Conservation (phyloP, 1,140 invertebrate genomes). For the Lordiphosa collinella region DNA sequence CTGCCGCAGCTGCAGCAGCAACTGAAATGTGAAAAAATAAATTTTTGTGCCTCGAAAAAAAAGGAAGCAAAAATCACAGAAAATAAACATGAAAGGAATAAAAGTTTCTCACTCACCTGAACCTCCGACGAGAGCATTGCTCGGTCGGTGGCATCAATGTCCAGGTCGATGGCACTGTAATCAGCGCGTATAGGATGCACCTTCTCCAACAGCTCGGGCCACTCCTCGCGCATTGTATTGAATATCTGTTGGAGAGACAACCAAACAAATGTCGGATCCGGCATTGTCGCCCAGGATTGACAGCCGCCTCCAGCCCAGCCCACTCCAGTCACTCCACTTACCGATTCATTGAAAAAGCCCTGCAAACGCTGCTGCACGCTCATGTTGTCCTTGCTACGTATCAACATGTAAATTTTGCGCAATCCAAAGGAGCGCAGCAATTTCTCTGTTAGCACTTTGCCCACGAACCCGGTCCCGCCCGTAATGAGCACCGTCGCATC, state of each 20-base stretch:
- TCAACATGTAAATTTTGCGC: constrained; percentile 88
- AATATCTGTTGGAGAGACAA: constrained; percentile 83
- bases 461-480: constrained; percentile 91
- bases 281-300: constrained; percentile 37
- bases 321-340: constrained; percentile 74
- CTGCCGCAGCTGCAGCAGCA: constrained; percentile 16
- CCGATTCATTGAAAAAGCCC: constrained; percentile 83
- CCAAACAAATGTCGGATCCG: constrained; percentile 11
- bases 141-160: constrained; percentile 81
- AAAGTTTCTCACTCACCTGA: constrained; percentile 58
- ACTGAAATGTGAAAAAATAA: constrained; percentile 59
- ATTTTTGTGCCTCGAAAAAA: constrained; percentile 22
- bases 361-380: constrained; percentile 84
- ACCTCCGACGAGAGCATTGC: constrained; percentile 74
- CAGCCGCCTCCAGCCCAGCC: constrained; percentile 18
- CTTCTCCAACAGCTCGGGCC: constrained; percentile 85
- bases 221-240: constrained; percentile 83
- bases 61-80: not conserved
- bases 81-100: constrained; percentile 7
- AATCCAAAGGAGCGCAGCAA: constrained; percentile 88
- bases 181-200: constrained; percentile 91
- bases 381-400: constrained; percentile 89
- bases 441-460: constrained; percentile 93
- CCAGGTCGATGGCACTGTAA: constrained; percentile 89
- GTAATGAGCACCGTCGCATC: constrained; percentile 82